These are phyloP conservation scores for Ptychobarbus kaznakovi DNA, from an alignment of 2,797 vertebrate genomes.

Conservation along the genomic window DNA sequence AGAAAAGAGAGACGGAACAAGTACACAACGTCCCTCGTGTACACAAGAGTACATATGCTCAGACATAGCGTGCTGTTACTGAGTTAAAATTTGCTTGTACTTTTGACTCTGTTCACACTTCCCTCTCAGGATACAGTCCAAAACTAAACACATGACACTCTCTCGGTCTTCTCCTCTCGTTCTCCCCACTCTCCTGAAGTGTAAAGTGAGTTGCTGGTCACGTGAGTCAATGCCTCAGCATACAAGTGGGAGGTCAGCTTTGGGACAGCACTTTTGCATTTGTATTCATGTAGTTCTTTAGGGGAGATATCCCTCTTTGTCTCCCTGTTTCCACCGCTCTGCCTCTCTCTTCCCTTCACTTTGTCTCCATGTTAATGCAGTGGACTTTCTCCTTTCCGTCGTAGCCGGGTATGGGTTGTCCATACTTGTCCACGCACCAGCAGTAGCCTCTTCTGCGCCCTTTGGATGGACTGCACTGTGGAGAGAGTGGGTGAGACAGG, in stretches of 20 bases:
- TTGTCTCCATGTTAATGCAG: slow-evolving; percentile 84
- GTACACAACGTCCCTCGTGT: slow-evolving; percentile 52
- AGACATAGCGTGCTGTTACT: slow-evolving; percentile 38
- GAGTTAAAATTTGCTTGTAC: slow-evolving; percentile 47
- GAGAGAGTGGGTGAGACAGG: slow-evolving; percentile 43
- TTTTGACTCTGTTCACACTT: slow-evolving; percentile 41
- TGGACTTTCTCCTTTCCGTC: slow-evolving; percentile 81
- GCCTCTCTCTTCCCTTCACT: slow-evolving; percentile 68
- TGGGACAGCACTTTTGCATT: slow-evolving; percentile 53
- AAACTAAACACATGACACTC: slow-evolving; percentile 50
- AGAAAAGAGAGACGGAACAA: slow-evolving; percentile 61
- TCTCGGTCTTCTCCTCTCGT: slow-evolving; percentile 33
- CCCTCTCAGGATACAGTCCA: slow-evolving; percentile 39
- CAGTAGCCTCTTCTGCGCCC: slow-evolving; percentile 92
- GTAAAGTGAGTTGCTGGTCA: slow-evolving; percentile 54
- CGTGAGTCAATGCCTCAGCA: slow-evolving; percentile 51
- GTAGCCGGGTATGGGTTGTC: slow-evolving; percentile 86
- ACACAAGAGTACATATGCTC: slow-evolving; percentile 59
- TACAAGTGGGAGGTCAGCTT: slow-evolving; percentile 56
- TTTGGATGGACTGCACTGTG: slow-evolving; percentile 93
- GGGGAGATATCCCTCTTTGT: slow-evolving; percentile 46
- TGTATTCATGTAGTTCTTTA: slow-evolving; percentile 51
- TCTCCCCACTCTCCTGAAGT: slow-evolving; percentile 57
- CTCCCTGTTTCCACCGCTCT: slow-evolving; percentile 51
- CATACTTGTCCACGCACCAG: slow-evolving; percentile 98